phyloP scores from a whole-genome alignment of 2,888 invertebrate species.

The Dryocosmus kuriphilus region DNA sequence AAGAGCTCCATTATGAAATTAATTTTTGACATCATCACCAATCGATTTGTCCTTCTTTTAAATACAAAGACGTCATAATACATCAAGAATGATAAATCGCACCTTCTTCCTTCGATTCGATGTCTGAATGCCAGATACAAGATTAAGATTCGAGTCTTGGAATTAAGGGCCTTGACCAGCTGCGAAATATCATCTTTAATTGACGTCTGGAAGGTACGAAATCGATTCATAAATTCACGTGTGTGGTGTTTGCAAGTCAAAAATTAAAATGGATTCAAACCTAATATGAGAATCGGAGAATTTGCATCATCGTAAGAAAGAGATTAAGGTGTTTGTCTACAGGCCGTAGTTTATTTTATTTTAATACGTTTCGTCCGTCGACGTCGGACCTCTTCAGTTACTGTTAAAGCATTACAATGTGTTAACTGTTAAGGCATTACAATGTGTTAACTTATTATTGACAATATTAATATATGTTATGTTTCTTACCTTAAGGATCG shows the following conservation, averaged over 20 bases:
- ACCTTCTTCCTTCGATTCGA: not conserved
- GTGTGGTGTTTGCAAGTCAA: not conserved
- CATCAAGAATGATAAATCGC: not conserved
- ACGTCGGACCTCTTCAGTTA: too few relatives aligned
- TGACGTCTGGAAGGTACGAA: constrained; percentile 20
- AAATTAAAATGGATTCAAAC: not conserved
- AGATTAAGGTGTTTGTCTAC: too few relatives aligned
- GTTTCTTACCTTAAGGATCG: too few relatives aligned
- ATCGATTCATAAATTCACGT: not conserved
- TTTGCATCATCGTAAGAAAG: not conserved
- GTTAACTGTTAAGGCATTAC: too few relatives aligned
- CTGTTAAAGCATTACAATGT: too few relatives aligned
- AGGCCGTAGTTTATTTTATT: too few relatives aligned
- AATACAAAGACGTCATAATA: not conserved
- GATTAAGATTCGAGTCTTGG: constrained; percentile 19
- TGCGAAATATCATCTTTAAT: constrained; percentile 19
- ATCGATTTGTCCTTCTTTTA: not conserved
- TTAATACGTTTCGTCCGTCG: too few relatives aligned
- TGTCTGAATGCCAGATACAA: not conserved
- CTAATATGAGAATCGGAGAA: not conserved
- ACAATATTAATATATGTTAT: too few relatives aligned
- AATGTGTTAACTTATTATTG: too few relatives aligned
- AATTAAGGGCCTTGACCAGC: constrained; percentile 5
- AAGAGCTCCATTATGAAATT: too few relatives aligned
- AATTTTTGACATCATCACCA: not conserved